A percentile compares a stretch with the other conserved stretches of the same genome.
phyloP scores from a whole-genome alignment of 2,113 vertebrate species.

The Dicrurus megarhynchus region DNA sequence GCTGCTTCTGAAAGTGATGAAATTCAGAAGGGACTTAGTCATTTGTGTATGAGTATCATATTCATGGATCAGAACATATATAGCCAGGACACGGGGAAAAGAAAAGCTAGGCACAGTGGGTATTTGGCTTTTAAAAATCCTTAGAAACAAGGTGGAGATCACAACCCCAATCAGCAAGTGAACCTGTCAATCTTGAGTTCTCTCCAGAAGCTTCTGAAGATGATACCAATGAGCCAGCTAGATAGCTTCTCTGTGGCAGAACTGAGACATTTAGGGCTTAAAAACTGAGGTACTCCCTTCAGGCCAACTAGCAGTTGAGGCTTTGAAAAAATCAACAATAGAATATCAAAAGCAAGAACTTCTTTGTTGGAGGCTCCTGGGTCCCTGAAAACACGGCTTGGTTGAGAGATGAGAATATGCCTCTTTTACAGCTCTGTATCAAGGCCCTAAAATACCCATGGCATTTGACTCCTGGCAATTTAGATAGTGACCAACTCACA shows the following conservation, averaged over 20 bases:
- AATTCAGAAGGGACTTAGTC: background rate
- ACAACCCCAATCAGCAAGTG: background rate
- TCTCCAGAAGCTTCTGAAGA: slow-evolving; percentile 33
- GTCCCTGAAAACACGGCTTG: background rate
- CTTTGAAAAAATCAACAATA: slow-evolving; percentile 48
- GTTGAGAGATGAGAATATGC: background rate
- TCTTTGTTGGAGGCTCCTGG: background rate
- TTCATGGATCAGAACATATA: background rate
- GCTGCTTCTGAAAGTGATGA: background rate
- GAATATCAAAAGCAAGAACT: slow-evolving; percentile 33
- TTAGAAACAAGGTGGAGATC: slow-evolving; percentile 6
- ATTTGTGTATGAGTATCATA: background rate
- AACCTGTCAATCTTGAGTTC: slow-evolving; percentile 4
- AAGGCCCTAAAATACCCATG: background rate
- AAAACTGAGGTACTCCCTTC: slow-evolving; percentile 31
- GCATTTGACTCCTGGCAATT: background rate
- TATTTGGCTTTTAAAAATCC: background rate
- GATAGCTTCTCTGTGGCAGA: background rate
- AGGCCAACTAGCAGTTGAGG: background rate
- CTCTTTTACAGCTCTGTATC: background rate
- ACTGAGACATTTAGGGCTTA: slow-evolving; percentile 6
- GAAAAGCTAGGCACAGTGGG: background rate
- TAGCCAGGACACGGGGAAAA: background rate
- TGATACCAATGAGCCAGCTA: background rate
- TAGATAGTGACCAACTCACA: background rate